Evolutionary conservation across 2,888 invertebrate genomes (phyloP).

Genomic region (Metacarcinus magister): DNA sequence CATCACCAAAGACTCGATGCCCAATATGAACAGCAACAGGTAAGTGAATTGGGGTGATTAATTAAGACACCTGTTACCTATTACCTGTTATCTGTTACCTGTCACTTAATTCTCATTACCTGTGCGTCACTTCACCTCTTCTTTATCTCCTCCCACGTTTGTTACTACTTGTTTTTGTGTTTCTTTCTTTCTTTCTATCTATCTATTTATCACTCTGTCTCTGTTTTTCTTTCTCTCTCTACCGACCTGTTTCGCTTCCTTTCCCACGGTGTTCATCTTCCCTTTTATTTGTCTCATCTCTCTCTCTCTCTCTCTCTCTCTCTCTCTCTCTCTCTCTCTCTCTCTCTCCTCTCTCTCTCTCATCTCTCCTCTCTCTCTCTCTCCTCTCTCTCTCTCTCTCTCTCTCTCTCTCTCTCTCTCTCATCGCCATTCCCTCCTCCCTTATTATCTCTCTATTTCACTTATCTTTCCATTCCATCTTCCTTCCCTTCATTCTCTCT

Average conservation of each 20-base stretch:
- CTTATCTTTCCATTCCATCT: neutral
- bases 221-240: no score
- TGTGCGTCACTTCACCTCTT: neutral
- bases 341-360: neutral
- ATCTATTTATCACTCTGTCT: no score
- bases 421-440: neutral
- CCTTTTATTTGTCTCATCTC: neutral
- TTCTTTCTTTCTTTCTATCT: no score
- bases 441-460: neutral
- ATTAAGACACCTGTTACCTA: neutral
- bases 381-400: neutral
- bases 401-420: neutral
- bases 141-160: constrained; percentile 27
- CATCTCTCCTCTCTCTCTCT: neutral
- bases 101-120: neutral
- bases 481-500: neutral
- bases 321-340: neutral
- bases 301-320: neutral
- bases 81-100: no score
- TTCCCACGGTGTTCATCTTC: neutral
- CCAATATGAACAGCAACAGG: constrained; percentile 73
- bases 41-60: neutral
- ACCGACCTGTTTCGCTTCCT: no score
- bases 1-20: constrained; percentile 65
- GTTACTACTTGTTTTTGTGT: no score